Evolutionary conservation across 2,797 vertebrate genomes (phyloP).

Genomic region (Hyperoplus immaculatus): DNA sequence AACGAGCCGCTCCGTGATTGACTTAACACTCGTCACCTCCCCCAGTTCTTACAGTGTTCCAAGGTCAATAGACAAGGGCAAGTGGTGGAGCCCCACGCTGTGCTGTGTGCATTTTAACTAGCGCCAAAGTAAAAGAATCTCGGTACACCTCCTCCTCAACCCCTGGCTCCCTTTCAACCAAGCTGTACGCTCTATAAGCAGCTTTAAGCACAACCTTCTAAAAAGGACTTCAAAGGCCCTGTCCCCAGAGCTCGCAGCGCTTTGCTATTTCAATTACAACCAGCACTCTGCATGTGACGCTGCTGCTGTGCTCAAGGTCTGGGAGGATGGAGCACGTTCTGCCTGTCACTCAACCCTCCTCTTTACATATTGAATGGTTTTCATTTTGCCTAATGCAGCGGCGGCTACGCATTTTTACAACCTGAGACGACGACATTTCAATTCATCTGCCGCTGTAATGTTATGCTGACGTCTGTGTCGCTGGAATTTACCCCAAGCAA

Average conservation of each 20-base stretch:
- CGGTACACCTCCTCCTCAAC: slow-evolving; percentile 47
- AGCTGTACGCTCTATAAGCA: slow-evolving; percentile 69
- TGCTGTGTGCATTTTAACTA: slow-evolving; percentile 58
- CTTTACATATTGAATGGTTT: slow-evolving; percentile 35
- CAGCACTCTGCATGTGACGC: slow-evolving; percentile 7
- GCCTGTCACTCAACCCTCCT: slow-evolving; percentile 20
- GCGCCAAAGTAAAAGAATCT: slow-evolving; percentile 51
- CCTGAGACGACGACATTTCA: too few relatives aligned
- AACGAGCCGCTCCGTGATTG: slow-evolving; percentile 34
- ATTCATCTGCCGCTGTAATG: neutral
- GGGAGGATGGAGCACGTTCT: slow-evolving; percentile 38
- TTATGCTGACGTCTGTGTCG: neutral
- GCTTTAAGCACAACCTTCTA: slow-evolving; percentile 75
- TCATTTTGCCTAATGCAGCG: neutral
- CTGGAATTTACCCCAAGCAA: too few relatives aligned
- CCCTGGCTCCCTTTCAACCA: slow-evolving; percentile 64
- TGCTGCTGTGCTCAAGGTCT: slow-evolving; percentile 38
- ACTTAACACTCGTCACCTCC: slow-evolving; percentile 45
- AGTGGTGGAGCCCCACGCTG: slow-evolving; percentile 17
- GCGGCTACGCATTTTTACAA: neutral
- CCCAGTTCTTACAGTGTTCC: slow-evolving; percentile 30
- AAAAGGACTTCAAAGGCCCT: slow-evolving; percentile 73
- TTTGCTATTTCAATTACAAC: slow-evolving; percentile 29
- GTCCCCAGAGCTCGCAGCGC: slow-evolving; percentile 57
- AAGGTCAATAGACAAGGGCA: slow-evolving; percentile 75